Percentiles rank a stretch among this genome's conserved stretches.
Evolutionary conservation across 2,797 vertebrate species (phyloP).

Genomic region (Phataginus tricuspis): DNA sequence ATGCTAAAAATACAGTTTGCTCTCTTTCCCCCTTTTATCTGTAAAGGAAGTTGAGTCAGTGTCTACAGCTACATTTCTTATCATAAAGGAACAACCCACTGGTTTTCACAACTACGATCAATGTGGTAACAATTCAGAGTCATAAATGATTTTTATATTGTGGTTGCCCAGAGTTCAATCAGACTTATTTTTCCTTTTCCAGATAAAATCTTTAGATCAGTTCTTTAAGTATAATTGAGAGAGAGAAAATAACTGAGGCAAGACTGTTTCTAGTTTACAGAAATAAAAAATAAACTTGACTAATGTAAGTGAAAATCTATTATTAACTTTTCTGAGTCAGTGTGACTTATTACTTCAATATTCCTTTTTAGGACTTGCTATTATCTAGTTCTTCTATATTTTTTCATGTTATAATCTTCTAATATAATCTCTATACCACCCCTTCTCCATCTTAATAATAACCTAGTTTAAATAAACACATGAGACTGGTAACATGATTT

Average conservation of each 20-base stretch:
- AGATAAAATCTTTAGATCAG: slow-evolving; percentile 24
- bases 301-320: slow-evolving; percentile 46
- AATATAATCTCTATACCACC: neutral
- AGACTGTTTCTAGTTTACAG: slow-evolving; percentile 56
- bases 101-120: neutral
- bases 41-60: slow-evolving; percentile 22
- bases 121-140: neutral
- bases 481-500: neutral
- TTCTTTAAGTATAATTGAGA: slow-evolving; percentile 17
- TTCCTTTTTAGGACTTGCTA: neutral
- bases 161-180: neutral
- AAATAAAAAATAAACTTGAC: slow-evolving; percentile 61
- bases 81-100: neutral
- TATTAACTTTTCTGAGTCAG: slow-evolving; percentile 57
- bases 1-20: slow-evolving; percentile 25
- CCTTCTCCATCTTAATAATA: neutral
- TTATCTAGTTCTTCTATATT: neutral
- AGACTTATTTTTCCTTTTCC: neutral
- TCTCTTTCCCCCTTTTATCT: slow-evolving; percentile 2
- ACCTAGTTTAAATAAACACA: slow-evolving; percentile 48
- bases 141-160: slow-evolving; percentile 23
- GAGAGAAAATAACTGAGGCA: neutral
- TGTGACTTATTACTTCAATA: slow-evolving; percentile 68
- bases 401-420: slow-evolving; percentile 56
- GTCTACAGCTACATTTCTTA: neutral